Percentiles rank a stretch among this genome's conserved stretches.
Evolutionary conservation across 2,113 vertebrate genomes (phyloP).

Genomic region (Solenodon paradoxus): DNA sequence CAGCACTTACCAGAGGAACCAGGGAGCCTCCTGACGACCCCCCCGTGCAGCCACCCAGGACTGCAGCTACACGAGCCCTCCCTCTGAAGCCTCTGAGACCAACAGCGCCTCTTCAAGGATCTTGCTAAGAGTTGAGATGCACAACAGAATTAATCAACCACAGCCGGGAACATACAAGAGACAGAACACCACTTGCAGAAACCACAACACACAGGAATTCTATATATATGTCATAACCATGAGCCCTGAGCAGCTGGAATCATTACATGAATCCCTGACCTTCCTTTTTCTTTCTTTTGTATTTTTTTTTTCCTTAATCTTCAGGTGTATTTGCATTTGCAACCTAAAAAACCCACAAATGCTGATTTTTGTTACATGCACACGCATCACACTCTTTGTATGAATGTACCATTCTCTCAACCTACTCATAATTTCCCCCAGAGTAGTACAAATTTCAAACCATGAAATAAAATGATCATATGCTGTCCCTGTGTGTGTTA

Average conservation of each 20-base stretch:
- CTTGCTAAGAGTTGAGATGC: background rate
- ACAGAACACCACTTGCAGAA: background rate
- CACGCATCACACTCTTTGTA: background rate
- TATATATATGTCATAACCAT: too few species aligned
- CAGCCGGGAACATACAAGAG: too few species aligned
- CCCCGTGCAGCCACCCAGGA: background rate
- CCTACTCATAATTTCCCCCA: background rate
- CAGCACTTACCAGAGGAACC: background rate
- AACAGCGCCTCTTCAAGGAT: background rate
- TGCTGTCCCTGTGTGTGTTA: constrained; percentile 40
- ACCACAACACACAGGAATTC: background rate
- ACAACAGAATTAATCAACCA: background rate
- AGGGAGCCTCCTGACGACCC: background rate
- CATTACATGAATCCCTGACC: background rate
- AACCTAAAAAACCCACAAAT: background rate
- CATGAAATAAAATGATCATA: constrained; percentile 49
- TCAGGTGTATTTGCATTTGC: background rate
- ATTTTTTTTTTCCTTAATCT: background rate
- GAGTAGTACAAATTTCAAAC: constrained; percentile 44
- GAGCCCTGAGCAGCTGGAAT: background rate
- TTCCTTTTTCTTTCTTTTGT: background rate
- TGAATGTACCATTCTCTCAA: background rate
- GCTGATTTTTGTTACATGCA: background rate
- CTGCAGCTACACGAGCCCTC: background rate
- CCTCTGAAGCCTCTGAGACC: background rate